phyloP scores from a whole-genome alignment of 2,113 vertebrate species.

The Saccopteryx bilineata region DNA sequence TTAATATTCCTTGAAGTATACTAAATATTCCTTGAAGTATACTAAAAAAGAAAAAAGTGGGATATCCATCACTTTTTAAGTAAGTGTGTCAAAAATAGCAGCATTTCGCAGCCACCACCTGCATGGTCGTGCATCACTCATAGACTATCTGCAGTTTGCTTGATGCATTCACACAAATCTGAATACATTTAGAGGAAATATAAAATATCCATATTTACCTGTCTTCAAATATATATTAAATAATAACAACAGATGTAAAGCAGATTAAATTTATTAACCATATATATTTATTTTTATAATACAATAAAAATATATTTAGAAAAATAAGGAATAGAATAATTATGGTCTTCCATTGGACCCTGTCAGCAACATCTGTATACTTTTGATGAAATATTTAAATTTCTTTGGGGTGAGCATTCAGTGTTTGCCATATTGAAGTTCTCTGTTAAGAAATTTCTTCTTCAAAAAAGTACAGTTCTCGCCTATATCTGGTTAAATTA shows the following conservation, averaged over 20 bases:
- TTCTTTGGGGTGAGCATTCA: conserved; percentile 58
- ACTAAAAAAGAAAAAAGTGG: conserved; percentile 59
- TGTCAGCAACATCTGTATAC: conserved; percentile 70
- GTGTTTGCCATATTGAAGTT: conserved; percentile 58
- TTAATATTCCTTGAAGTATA: conserved; percentile 55
- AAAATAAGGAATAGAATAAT: conserved; percentile 80
- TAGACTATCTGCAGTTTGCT: conserved; percentile 72
- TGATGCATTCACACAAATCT: conserved; percentile 72
- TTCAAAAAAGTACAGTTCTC: conserved; percentile 65
- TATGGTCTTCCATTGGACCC: conserved; percentile 62
- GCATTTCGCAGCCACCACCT: conserved; percentile 60
- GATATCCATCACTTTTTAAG: conserved; percentile 71
- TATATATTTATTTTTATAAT: conserved; percentile 90
- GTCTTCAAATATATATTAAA: conserved; percentile 86
- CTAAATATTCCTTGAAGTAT: conserved; percentile 59
- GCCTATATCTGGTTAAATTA: conserved; percentile 74
- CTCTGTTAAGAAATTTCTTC: conserved; percentile 60
- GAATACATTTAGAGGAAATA: conserved; percentile 78
- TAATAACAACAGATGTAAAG: conserved; percentile 82
- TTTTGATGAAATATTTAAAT: conserved; percentile 65
- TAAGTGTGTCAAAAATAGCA: conserved; percentile 69
- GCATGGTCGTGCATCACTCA: conserved; percentile 40
- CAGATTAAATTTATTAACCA: conserved; percentile 85
- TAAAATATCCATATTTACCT: conserved; percentile 82
- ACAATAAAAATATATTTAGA: conserved; percentile 77